These are phyloP conservation scores for Myrmecophaga tridactyla DNA, from an alignment of 2,113 vertebrate genomes.

Conservation along the genomic window DNA sequence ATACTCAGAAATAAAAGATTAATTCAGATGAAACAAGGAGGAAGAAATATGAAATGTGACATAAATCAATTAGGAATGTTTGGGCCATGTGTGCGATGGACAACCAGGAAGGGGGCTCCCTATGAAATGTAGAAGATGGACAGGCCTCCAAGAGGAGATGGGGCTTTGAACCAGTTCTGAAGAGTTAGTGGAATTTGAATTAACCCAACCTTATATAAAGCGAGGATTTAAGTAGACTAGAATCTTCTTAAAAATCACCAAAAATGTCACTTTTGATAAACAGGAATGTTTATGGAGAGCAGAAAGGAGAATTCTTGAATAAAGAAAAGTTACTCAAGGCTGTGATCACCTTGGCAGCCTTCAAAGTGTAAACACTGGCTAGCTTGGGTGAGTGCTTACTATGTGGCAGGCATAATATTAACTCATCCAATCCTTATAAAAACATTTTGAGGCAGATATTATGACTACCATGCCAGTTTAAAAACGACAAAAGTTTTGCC, in stretches of 20 bases:
- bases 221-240: background rate
- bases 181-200: background rate
- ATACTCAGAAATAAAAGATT: background rate
- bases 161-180: background rate
- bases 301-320: background rate
- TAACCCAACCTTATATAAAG: background rate
- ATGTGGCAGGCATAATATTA: background rate
- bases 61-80: background rate
- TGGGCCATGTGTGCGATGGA: background rate
- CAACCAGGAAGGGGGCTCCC: background rate
- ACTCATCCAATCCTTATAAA: background rate
- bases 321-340: background rate
- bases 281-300: background rate
- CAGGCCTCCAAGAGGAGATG: background rate
- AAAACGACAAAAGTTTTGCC: background rate
- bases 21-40: background rate
- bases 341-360: background rate
- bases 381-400: background rate
- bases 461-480: background rate
- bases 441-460: too few relatives aligned
- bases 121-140: background rate
- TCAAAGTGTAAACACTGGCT: background rate
- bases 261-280: constrained; percentile 13
- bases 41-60: background rate
- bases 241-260: background rate